Conservation (phyloP, 2,888 invertebrate genomes). For the Xestoiulus laeticollis region DNA sequence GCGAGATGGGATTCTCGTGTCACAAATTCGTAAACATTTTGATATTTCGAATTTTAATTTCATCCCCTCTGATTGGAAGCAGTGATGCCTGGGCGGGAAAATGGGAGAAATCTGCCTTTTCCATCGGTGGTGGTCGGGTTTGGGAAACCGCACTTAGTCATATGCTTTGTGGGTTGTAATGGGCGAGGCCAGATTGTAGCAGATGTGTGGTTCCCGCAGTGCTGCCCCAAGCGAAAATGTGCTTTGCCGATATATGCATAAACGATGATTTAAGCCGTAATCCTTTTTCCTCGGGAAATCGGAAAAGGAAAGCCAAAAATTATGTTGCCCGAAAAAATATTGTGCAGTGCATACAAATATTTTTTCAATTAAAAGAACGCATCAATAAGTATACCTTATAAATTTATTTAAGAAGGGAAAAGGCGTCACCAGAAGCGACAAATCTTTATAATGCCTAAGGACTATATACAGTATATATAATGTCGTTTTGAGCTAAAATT, state of each 20-base stretch:
- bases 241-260: background rate
- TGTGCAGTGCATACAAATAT: too few relatives aligned
- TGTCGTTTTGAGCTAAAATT: too few relatives aligned
- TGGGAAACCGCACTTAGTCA: slow-evolving; percentile 3
- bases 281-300: background rate
- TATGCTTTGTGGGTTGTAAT: background rate
- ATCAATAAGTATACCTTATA: too few relatives aligned
- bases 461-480: too few relatives aligned
- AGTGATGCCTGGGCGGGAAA: background rate
- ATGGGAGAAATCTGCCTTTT: background rate
- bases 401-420: too few relatives aligned
- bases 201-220: background rate
- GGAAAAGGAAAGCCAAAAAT: background rate
- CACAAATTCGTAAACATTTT: background rate
- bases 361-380: too few relatives aligned
- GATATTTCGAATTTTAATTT: background rate
- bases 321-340: too few relatives aligned
- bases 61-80: background rate
- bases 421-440: too few relatives aligned
- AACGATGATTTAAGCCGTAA: too few relatives aligned
- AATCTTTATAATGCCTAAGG: too few relatives aligned
- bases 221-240: background rate
- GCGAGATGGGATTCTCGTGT: slow-evolving; percentile 11
- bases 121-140: background rate
- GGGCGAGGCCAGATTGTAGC: background rate